Evolutionary conservation across 2,888 invertebrate genomes (phyloP), one percentile per base, ranked within the genome.

Genomic region (Plebejus anna): DNA sequence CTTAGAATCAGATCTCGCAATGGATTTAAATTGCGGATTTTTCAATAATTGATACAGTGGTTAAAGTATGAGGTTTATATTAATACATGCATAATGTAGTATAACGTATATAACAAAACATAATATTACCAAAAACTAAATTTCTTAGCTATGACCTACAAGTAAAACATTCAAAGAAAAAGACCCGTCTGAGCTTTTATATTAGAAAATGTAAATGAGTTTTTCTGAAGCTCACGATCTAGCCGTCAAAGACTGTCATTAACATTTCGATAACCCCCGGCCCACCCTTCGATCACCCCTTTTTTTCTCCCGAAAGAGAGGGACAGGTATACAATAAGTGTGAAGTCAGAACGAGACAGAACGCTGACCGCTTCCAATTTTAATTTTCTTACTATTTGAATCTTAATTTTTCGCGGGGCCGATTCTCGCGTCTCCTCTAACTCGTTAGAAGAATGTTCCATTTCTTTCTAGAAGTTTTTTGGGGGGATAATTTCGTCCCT

Each of bases 361-460:
- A 80, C 81, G 86, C 85, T 90, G 90, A 90, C 90, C 92, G 90
- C 88, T 87, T 85, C 90, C 91, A 90, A 94, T 94, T 94, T 94
- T 94, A 94, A 94, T 94, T 92, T 94, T 92, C 94, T 93, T 91
- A 92, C 91, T 87, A 90, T 94, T 94, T 92, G 94, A 94, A 94
- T 94, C 90, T 92, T 92, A 92, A 93, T 94, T 94, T 93, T 94
- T 92, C 89, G 89, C 88, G 86, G 89, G 89, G 87, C 28, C 81
- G 86, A 82, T 84, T 81, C 82, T 84, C 84, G 81, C 59, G 88
- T 87, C 84, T 85, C 79, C 80, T 90, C 86, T 81, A 47, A 80
- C 86, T 76, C 76, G 76, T 70, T 77, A 59, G 55, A 75, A 75
- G 77, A 81, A 79, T 82, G 82, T 78, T 81, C 81, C 80, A 83